A percentile compares a stretch with the other conserved stretches of the same genome.
Conservation (phyloP, 2,797 vertebrate species). For the Thalassophryne amazonica region DNA sequence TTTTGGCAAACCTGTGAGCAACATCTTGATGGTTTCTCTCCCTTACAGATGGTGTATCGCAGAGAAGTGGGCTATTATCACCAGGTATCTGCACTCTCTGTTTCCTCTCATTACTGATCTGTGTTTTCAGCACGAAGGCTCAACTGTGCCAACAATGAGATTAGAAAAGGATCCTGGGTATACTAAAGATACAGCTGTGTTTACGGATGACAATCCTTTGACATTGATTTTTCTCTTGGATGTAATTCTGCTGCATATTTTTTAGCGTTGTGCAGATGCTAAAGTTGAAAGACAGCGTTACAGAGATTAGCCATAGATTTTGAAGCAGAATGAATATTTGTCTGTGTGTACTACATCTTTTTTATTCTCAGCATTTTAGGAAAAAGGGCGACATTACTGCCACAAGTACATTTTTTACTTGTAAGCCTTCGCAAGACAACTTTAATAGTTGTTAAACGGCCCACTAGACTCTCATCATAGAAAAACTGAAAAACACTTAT, state of each 20-base stretch:
- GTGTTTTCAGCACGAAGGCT: slow-evolving; percentile 41
- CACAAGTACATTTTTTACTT: no score
- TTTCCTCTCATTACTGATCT: slow-evolving; percentile 34
- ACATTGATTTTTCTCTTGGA: slow-evolving; percentile 28
- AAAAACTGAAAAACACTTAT: no score
- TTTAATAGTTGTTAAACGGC: no score
- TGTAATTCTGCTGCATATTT: slow-evolving; percentile 22
- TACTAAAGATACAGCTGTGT: slow-evolving; percentile 16
- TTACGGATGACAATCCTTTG: slow-evolving; percentile 33
- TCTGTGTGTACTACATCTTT: background rate
- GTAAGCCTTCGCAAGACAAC: no score
- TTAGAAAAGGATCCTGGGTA: slow-evolving; percentile 37
- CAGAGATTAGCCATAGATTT: slow-evolving; percentile 1
- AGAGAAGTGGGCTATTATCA: slow-evolving; percentile 77
- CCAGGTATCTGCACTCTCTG: slow-evolving; percentile 71
- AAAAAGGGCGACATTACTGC: no score
- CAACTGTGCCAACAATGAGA: slow-evolving; percentile 27
- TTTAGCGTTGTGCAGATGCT: slow-evolving; percentile 14
- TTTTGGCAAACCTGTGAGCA: no score
- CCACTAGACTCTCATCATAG: no score
- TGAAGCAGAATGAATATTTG: background rate
- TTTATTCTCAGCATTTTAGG: no score
- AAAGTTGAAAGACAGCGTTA: slow-evolving; percentile 32
- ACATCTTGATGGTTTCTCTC: no score
- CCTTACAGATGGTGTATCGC: slow-evolving; percentile 75